These are phyloP conservation scores for Phenganax marumi DNA, from an alignment of 92 coral and sea anemone genomes.

Conservation along the genomic window DNA sequence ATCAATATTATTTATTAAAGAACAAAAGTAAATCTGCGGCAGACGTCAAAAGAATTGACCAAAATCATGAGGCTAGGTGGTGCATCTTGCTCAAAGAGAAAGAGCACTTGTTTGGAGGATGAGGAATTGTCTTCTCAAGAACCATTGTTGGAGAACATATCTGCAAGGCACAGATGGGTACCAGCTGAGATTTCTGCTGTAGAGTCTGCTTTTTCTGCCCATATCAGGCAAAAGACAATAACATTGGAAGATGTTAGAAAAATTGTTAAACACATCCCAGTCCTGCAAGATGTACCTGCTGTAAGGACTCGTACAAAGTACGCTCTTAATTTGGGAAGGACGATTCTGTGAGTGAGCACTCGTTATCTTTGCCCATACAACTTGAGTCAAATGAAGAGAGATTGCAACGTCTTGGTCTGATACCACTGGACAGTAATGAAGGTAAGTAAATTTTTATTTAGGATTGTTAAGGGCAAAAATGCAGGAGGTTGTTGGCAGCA, in stretches of 20 bases:
- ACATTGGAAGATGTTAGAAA: background rate
- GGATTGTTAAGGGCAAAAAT: too few species aligned
- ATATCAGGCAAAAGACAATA: background rate
- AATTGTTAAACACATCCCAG: background rate
- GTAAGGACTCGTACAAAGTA: constrained; percentile 24
- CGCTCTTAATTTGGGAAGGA: constrained; percentile 7
- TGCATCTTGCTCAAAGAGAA: background rate
- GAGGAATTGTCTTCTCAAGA: background rate
- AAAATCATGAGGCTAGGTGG: background rate
- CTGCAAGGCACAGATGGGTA: background rate
- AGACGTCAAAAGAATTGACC: background rate
- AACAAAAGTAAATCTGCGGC: background rate
- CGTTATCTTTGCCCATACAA: background rate
- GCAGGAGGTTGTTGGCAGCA: too few species aligned
- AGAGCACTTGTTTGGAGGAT: background rate
- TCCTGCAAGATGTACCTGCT: constrained; percentile 1
- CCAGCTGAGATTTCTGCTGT: too few species aligned
- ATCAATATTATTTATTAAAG: background rate
- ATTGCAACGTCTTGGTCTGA: background rate
- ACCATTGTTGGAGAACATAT: background rate
- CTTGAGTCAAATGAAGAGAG: background rate
- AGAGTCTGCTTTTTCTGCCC: too few species aligned
- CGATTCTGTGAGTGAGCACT: background rate
- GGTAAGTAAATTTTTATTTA: background rate
- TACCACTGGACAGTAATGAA: background rate